Conservation (phyloP, 2,797 vertebrate genomes). For the Sciurus carolinensis region DNA sequence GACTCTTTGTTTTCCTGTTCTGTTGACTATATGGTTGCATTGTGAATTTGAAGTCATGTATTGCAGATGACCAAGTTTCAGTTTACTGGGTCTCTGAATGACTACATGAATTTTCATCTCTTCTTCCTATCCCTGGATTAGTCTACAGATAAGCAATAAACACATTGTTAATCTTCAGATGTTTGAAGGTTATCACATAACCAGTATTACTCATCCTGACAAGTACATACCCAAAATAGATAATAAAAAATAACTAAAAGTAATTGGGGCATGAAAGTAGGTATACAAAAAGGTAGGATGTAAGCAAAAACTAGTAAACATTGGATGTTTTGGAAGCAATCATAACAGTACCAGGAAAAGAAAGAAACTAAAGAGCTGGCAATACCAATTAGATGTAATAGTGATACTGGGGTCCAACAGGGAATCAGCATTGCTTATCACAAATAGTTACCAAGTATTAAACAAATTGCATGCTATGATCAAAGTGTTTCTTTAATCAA, state of each 20-base stretch:
- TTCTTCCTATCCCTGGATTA: background rate
- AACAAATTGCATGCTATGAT: background rate
- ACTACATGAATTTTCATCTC: background rate
- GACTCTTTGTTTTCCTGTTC: background rate
- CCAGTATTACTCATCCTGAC: background rate
- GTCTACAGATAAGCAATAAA: background rate
- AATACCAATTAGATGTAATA: background rate
- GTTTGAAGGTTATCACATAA: conserved; percentile 14
- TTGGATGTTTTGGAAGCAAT: background rate
- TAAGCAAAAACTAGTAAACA: background rate
- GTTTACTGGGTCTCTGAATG: background rate
- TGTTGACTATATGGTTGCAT: background rate
- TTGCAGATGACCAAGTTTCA: background rate
- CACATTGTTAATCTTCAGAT: background rate
- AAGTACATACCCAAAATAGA: background rate
- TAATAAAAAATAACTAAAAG: background rate
- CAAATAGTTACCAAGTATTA: background rate
- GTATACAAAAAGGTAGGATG: background rate
- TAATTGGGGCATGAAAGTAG: background rate
- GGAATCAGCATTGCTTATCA: background rate
- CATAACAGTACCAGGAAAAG: background rate
- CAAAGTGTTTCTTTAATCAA: background rate
- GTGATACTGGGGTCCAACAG: background rate
- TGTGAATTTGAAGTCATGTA: background rate
- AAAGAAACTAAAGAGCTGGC: background rate